These are phyloP conservation scores for Bolinopsis microptera DNA, from an alignment of 37 sponge, comb jelly and placozoan genomes.

Conservation along the genomic window DNA sequence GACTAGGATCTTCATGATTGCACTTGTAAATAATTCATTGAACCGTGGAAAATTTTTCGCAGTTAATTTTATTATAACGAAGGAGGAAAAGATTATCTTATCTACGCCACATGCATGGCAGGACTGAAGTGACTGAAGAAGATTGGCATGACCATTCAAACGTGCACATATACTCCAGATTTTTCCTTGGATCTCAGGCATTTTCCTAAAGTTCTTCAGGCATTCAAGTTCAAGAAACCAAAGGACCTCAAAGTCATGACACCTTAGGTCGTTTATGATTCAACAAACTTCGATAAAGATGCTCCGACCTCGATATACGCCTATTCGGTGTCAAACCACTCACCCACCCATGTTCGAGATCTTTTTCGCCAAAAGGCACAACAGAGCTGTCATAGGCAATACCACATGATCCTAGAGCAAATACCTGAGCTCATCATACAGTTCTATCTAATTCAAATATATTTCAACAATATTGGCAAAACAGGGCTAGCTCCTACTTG, in stretches of 20 bases:
- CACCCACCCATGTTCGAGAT: neutral
- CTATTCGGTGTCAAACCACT: neutral
- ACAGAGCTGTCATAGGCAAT: neutral
- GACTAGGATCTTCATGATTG: neutral
- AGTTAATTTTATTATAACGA: neutral
- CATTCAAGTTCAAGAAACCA: neutral
- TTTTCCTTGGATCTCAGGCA: neutral
- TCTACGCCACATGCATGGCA: neutral
- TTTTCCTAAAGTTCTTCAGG: neutral
- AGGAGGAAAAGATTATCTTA: neutral
- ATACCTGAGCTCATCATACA: neutral
- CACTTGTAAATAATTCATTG: neutral
- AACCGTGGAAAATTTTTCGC: neutral
- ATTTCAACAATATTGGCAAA: neutral
- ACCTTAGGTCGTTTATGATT: neutral
- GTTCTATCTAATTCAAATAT: neutral
- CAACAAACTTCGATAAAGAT: neutral
- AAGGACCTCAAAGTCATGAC: neutral
- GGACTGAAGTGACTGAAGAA: neutral
- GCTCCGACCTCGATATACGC: neutral
- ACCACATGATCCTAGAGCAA: neutral
- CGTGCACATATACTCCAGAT: neutral
- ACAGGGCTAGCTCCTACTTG: neutral
- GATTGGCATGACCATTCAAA: neutral
- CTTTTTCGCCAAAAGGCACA: neutral